These are phyloP conservation scores for Neostethus bicornis DNA, from an alignment of 2,797 vertebrate species.

Conservation along the genomic window DNA sequence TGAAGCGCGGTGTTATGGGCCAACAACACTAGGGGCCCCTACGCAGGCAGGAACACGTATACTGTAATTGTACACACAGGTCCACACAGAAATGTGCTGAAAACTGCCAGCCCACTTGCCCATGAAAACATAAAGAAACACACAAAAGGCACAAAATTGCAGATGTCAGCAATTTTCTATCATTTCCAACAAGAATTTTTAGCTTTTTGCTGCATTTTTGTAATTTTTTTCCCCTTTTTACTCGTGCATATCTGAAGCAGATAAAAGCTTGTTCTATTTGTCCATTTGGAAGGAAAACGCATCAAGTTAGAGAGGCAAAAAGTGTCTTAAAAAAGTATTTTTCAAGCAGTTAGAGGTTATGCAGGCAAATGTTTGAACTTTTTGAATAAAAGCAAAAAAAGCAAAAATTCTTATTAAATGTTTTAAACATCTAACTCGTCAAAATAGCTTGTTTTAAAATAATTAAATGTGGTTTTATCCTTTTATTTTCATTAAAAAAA, in stretches of 20 bases:
- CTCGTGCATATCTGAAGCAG: neutral
- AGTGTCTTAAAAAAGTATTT: conserved; percentile 11
- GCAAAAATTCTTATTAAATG: neutral
- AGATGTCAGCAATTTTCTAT: conserved; percentile 6
- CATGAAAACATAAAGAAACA: neutral
- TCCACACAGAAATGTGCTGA: conserved; percentile 15
- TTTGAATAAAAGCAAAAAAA: no score
- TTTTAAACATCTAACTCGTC: neutral
- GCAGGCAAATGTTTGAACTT: no score
- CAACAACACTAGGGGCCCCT: conserved; percentile 63
- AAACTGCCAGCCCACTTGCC: neutral
- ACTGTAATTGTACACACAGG: conserved; percentile 54
- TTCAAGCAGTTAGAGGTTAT: conserved; percentile 5
- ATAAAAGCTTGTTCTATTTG: neutral
- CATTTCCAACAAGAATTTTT: neutral
- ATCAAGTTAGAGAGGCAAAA: neutral
- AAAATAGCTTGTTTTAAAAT: neutral
- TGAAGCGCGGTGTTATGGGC: conserved; percentile 68
- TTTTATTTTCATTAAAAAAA: no score
- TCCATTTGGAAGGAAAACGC: conserved; percentile 11
- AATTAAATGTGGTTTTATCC: neutral
- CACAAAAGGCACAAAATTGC: conserved; percentile 1
- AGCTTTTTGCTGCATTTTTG: neutral
- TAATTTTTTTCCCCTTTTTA: neutral
- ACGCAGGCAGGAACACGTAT: conserved; percentile 57